Percentiles rank a stretch among this genome's conserved stretches.
phyloP scores from a whole-genome alignment of 1,140 invertebrate genomes.

The Heliconius melpomene region DNA sequence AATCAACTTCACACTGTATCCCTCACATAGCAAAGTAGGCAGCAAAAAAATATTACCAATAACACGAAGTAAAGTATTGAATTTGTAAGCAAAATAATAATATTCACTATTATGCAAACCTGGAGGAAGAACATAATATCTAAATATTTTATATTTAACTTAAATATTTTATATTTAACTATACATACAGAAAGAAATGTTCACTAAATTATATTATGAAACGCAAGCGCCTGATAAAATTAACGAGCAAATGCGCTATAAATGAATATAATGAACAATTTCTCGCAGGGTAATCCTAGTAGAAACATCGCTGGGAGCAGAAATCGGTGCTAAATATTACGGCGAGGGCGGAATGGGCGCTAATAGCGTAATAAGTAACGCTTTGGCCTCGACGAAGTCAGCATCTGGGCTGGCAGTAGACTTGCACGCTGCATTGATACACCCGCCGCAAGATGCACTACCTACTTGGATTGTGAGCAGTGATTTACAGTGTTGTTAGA shows the following conservation, averaged over 20 bases:
- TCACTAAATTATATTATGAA: no score
- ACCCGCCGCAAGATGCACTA: conserved; percentile 44
- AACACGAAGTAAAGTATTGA: no score
- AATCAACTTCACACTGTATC: no score
- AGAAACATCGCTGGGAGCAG: conserved; percentile 51
- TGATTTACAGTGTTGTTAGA: background rate
- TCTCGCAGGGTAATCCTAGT: conserved; percentile 63
- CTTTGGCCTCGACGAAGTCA: conserved; percentile 46
- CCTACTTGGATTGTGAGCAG: conserved; percentile 60
- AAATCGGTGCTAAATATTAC: conserved; percentile 57
- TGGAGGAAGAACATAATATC: background rate
- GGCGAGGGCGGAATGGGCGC: conserved; percentile 57
- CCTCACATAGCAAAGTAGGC: no score
- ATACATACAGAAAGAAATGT: no score
- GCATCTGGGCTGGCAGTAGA: conserved; percentile 57
- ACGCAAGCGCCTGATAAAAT: conserved; percentile 20
- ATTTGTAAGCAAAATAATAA: no score
- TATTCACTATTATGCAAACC: background rate
- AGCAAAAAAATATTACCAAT: no score
- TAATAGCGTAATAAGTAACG: conserved; percentile 61
- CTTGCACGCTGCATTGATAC: conserved; percentile 55
- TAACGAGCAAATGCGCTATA: conserved; percentile 9
- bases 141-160: background rate
- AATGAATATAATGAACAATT: conserved; percentile 18
- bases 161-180: background rate